Percentiles rank a stretch among this genome's conserved stretches.
Evolutionary conservation across 2,888 invertebrate genomes (phyloP).

Genomic region (Digitonthophagus gazella): DNA sequence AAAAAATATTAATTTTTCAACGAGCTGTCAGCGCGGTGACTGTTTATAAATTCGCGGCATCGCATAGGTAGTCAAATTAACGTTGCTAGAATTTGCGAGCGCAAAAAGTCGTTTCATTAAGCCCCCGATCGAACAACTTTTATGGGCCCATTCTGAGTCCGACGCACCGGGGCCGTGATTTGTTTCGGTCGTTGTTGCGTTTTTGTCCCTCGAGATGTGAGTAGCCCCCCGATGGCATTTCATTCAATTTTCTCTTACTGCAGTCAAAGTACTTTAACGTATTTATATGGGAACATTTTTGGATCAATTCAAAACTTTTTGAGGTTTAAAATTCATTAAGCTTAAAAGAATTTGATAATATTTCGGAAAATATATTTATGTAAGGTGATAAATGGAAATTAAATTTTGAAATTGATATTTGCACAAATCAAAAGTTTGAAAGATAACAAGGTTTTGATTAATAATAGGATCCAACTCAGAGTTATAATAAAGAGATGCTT

Average conservation of each 20-base stretch:
- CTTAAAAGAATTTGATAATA: no score
- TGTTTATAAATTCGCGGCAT: constrained; percentile 45
- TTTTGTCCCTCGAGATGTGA: constrained; percentile 10
- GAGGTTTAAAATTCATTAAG: no score
- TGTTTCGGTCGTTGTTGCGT: constrained; percentile 23
- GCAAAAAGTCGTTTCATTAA: constrained; percentile 48
- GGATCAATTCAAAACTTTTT: no score
- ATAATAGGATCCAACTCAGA: no score
- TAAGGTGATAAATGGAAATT: no score
- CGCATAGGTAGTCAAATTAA: constrained; percentile 42
- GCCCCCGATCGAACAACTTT: constrained; percentile 41
- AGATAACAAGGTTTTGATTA: no score
- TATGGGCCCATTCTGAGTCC: constrained; percentile 36
- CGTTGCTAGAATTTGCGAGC: constrained; percentile 37
- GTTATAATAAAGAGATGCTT: no score
- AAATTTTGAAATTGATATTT: no score
- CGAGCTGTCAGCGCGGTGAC: constrained; percentile 27
- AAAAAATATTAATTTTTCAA: constrained; percentile 20
- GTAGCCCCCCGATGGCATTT: constrained; percentile 13
- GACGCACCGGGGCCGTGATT: constrained; percentile 26
- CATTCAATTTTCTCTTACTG: constrained; percentile 21
- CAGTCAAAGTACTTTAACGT: not conserved
- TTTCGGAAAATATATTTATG: no score
- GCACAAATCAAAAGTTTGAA: no score
- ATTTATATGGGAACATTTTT: no score